phyloP scores from a whole-genome alignment of 2,797 vertebrate species.

The Acanthurus lineatus region DNA sequence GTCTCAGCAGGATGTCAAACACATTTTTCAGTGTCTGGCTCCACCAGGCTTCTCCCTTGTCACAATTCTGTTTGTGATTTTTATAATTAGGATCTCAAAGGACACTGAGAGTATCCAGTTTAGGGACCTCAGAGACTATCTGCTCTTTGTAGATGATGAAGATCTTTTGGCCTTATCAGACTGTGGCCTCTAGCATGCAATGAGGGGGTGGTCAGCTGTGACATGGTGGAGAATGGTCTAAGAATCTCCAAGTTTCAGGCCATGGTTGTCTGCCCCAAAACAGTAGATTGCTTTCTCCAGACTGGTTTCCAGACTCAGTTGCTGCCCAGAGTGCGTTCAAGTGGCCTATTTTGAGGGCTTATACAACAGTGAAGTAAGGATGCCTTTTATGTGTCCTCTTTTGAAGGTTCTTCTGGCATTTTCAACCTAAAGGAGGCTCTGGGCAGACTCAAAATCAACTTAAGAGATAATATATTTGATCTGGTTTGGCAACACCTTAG shows the following conservation, averaged over 20 bases:
- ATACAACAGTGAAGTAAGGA: neutral
- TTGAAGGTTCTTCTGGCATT: neutral
- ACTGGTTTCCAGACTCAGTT: neutral
- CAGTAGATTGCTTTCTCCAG: neutral
- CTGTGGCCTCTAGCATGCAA: neutral
- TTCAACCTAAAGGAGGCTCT: neutral
- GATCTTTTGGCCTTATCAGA: neutral
- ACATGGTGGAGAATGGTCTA: neutral
- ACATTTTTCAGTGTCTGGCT: neutral
- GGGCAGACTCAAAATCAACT: neutral
- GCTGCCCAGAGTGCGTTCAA: too few species aligned
- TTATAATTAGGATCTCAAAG: neutral
- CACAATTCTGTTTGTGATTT: neutral
- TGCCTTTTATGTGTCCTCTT: neutral
- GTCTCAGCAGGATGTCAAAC: neutral
- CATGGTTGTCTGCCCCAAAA: neutral
- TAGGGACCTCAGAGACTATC: neutral
- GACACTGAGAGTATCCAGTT: neutral
- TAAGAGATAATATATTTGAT: neutral
- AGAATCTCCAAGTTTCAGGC: neutral
- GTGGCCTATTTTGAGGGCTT: neutral
- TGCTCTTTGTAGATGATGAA: constrained; percentile 13
- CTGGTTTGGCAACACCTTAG: neutral
- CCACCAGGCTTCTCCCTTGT: neutral
- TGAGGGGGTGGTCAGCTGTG: too few species aligned